Evolutionary conservation across 2,888 invertebrate genomes (phyloP).

Genomic region (Archips xylosteana): DNA sequence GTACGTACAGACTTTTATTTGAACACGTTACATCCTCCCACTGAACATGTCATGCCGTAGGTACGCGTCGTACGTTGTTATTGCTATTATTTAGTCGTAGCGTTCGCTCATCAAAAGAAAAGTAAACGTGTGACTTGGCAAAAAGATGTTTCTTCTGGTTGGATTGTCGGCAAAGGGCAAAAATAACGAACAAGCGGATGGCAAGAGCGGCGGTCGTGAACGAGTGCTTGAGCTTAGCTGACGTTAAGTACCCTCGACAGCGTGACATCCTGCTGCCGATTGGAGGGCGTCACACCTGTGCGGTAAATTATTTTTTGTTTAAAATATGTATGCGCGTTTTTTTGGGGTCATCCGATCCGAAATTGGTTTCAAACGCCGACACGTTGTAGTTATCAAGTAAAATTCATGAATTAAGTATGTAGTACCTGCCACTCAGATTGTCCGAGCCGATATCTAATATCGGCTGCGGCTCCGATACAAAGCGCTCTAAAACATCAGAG

Average conservation of each 20-base stretch:
- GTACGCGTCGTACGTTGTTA: conserved; percentile 14
- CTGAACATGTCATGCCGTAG: conserved; percentile 16
- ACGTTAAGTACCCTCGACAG: conserved; percentile 29
- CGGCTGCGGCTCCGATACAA: too few species aligned
- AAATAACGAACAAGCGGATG: conserved; percentile 28
- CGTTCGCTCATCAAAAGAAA: conserved; percentile 26
- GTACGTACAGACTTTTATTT: conserved; percentile 25
- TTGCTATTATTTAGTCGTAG: conserved; percentile 28
- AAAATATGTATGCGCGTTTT: too few species aligned
- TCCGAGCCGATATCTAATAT: too few species aligned
- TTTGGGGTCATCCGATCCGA: too few species aligned
- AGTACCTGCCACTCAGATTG: too few species aligned
- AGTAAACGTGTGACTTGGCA: conserved; percentile 24
- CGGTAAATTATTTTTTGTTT: neutral
- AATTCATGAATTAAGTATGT: too few species aligned
- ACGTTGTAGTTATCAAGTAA: too few species aligned
- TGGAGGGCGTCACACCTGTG: conserved; percentile 6
- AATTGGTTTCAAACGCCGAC: too few species aligned
- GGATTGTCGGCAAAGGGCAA: conserved; percentile 18
- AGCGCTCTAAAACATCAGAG: too few species aligned
- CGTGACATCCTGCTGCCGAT: conserved; percentile 18
- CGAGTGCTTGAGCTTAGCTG: conserved; percentile 16
- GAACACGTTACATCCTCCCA: conserved; percentile 16
- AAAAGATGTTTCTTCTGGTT: conserved; percentile 24
- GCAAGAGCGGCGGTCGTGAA: conserved; percentile 7